Base-by-base conservation (phyloP, 1,140 invertebrate genomes). In the Stenopsyche tienmushanensis region DNA sequence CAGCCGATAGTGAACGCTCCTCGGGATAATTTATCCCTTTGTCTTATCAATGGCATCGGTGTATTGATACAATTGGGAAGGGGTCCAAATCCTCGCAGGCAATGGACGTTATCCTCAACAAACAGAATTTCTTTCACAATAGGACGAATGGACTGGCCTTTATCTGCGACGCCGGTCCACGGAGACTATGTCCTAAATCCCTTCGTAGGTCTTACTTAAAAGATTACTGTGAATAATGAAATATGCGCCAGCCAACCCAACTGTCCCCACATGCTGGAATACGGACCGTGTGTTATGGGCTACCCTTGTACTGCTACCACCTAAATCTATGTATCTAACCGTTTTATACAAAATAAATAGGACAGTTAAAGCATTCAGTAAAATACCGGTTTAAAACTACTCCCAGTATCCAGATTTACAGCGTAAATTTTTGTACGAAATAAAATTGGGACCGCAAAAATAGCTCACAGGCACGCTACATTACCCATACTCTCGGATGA, bases 171-270 rank as follows among this genome's bases (percentile, higher is more conserved):
- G 15, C 3, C 39, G 39, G 20, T 59, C 13, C 55, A n/a, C n/a
- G n/a, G n/a, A n/a, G n/a, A n/a, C n/a, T n/a, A n/a, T n/a, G 49
- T 24, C 17, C 53, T 26, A 7, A 47, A 7, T 21, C 39, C 55
- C 24, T n/a, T n/a, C 49, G 13, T 42, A 41, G 45, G 47, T 63
- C 60, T 63, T 63, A 63, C 50, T 64, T 64, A 64, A 64, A 64
- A 64, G 62, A 64, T 64, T 64, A 64, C 47, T 41, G 49, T 64
- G 62, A 64, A 64, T 64, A 64, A 64, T 64, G 62, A 64, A 64
- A 64, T 64, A 64, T 64, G 60, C 26, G 49, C 15, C 15, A 24
- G 49, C 29, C 58, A 49, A n/a, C n/a, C n/a, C 21, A 21, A 20
- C 47, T 52, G 45, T 34, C 20, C n/a, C n/a, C n/a, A n/a, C n/a